A percentile compares a stretch with the other conserved stretches of the same genome.
Conservation (phyloP, 2,888 invertebrate genomes). For the Bombylius major region DNA sequence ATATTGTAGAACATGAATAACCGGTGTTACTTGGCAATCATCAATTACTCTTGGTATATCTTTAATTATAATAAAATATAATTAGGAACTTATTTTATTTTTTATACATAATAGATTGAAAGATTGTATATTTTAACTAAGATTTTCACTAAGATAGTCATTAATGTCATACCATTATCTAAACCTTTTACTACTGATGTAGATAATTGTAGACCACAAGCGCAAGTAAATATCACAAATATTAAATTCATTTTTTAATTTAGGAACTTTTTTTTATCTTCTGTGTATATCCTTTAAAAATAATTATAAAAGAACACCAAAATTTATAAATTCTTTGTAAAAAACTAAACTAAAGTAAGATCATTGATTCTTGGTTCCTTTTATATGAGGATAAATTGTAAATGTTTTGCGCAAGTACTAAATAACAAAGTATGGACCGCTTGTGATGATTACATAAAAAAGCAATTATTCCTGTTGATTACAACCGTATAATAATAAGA, state of each 20-base stretch:
- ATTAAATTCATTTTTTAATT: slow-evolving; percentile 1
- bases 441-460: not conserved
- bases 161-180: slow-evolving; percentile 1
- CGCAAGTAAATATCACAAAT: slow-evolving; percentile 1
- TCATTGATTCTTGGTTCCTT: not conserved
- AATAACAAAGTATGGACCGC: too few relatives aligned
- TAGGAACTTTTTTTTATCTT: not conserved
- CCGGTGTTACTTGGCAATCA: slow-evolving; percentile 83
- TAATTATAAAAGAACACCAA: too few relatives aligned
- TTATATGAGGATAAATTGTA: not conserved
- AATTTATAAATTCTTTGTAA: too few relatives aligned
- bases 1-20: slow-evolving; percentile 81
- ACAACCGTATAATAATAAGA: not conserved
- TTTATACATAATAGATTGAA: too few relatives aligned
- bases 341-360: not conserved
- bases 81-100: not conserved
- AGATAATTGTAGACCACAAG: not conserved
- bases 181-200: not conserved
- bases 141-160: too few relatives aligned
- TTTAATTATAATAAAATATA: slow-evolving; percentile 9
- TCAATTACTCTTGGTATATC: slow-evolving; percentile 34
- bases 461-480: not conserved
- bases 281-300: too few relatives aligned
- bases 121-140: too few relatives aligned
- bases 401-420: too few relatives aligned